Conservation (phyloP, 2,797 vertebrate genomes). For the Oreonectes daqikongensis region DNA sequence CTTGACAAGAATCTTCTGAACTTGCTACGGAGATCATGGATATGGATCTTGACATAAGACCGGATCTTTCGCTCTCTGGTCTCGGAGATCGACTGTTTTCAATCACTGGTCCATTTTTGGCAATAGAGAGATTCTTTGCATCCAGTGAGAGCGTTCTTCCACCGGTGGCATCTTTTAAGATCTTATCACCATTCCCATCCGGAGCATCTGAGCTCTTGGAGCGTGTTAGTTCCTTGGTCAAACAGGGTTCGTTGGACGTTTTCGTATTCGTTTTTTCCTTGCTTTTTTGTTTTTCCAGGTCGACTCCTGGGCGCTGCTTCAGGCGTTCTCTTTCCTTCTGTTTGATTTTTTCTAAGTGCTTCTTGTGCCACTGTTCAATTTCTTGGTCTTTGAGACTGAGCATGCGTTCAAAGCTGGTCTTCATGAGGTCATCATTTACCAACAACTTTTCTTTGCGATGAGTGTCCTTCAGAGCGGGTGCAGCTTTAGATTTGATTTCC, state of each 20-base stretch:
- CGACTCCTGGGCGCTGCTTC: constrained; percentile 84
- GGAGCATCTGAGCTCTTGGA: constrained; percentile 92
- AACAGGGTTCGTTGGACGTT: constrained; percentile 72
- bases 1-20: constrained; percentile 93
- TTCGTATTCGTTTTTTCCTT: constrained; percentile 87
- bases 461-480: constrained; percentile 79
- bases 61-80: constrained; percentile 86
- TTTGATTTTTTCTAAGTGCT: constrained; percentile 98
- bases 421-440: constrained; percentile 97
- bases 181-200: constrained; percentile 84
- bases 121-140: constrained; percentile 76
- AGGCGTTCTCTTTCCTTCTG: constrained; percentile 96
- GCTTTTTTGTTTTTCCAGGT: constrained; percentile 84
- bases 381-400: constrained; percentile 97
- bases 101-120: constrained; percentile 79
- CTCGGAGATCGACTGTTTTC: constrained; percentile 89
- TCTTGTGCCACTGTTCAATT: constrained; percentile 98
- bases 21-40: constrained; percentile 92
- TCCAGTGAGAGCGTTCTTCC: constrained; percentile 87
- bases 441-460: constrained; percentile 95
- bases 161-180: constrained; percentile 80
- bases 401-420: constrained; percentile 99
- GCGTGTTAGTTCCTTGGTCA: constrained; percentile 87
- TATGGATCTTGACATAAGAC: constrained; percentile 88
- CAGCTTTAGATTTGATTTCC: constrained; percentile 84